These are phyloP conservation scores for Montipora cactus DNA, from an alignment of 64 coral and sea anemone genomes.

Conservation along the genomic window DNA sequence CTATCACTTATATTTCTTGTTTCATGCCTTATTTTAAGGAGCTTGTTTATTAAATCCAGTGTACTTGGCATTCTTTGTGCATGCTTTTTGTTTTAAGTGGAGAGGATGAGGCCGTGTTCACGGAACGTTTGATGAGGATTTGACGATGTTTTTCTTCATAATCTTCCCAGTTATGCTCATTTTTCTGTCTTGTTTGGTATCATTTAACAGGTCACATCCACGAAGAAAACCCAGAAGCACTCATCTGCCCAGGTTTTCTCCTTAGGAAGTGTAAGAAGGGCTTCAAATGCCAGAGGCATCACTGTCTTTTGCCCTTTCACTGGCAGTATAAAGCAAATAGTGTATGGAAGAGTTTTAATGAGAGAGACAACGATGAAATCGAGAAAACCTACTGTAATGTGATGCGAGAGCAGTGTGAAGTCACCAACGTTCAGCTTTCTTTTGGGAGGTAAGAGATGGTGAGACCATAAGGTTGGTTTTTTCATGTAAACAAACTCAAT, in stretches of 20 bases:
- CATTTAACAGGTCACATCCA: conserved; percentile 28
- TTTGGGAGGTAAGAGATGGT: not conserved
- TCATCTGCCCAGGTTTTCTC: conserved; percentile 71
- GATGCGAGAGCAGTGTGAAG: not conserved
- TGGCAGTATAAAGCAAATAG: conserved; percentile 60
- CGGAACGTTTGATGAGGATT: too few relatives aligned
- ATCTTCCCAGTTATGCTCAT: too few relatives aligned
- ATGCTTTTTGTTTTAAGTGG: too few relatives aligned
- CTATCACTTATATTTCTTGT: too few relatives aligned
- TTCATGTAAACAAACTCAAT: too few relatives aligned
- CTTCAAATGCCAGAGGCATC: conserved; percentile 40
- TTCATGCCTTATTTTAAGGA: too few relatives aligned
- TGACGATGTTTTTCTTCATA: too few relatives aligned
- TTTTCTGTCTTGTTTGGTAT: not conserved
- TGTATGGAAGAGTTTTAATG: conserved; percentile 53
- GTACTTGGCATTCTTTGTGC: too few relatives aligned
- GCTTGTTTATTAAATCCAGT: too few relatives aligned
- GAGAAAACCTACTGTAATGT: conserved; percentile 79
- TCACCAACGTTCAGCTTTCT: not conserved
- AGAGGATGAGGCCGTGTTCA: too few relatives aligned
- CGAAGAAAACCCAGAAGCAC: not conserved
- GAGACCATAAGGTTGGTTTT: too few relatives aligned
- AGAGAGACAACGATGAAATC: conserved; percentile 58
- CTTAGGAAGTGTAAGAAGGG: conserved; percentile 81
- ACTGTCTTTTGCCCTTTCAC: conserved; percentile 75